These are phyloP conservation scores for Pelvicachromis taeniatus DNA, from an alignment of 2,113 vertebrate species.

Conservation along the genomic window DNA sequence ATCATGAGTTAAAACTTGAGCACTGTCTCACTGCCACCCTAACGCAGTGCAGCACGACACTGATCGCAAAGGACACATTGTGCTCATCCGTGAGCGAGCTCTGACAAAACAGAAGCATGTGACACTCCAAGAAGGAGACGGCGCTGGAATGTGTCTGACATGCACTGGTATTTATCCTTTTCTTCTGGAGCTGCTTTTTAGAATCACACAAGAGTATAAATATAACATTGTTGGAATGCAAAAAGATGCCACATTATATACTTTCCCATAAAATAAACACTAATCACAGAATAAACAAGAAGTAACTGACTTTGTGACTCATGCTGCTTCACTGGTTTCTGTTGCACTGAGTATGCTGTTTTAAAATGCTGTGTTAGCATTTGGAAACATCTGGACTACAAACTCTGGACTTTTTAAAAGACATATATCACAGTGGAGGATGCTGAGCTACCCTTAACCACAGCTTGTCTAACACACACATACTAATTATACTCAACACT, in stretches of 20 bases:
- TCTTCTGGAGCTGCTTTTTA: not conserved
- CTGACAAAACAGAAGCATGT: not conserved
- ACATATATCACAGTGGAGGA: not conserved
- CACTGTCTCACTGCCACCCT: not conserved
- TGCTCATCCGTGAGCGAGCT: not conserved
- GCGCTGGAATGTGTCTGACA: not conserved
- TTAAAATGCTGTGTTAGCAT: not conserved
- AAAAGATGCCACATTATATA: not conserved
- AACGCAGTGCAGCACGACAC: not conserved
- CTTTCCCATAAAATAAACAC: not conserved
- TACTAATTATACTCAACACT: not conserved
- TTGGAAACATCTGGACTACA: too few relatives aligned
- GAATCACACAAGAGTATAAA: not conserved
- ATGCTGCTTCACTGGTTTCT: not conserved
- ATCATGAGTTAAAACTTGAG: not conserved
- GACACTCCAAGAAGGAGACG: not conserved
- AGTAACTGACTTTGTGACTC: not conserved
- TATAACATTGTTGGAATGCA: not conserved
- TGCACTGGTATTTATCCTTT: not conserved
- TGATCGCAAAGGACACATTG: not conserved
- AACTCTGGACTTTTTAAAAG: not conserved
- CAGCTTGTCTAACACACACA: not conserved
- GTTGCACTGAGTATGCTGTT: not conserved
- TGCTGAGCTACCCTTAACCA: not conserved
- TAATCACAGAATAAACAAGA: not conserved